phyloP scores from a whole-genome alignment of 2,888 invertebrate species.

The Meteorus cinctellus region DNA sequence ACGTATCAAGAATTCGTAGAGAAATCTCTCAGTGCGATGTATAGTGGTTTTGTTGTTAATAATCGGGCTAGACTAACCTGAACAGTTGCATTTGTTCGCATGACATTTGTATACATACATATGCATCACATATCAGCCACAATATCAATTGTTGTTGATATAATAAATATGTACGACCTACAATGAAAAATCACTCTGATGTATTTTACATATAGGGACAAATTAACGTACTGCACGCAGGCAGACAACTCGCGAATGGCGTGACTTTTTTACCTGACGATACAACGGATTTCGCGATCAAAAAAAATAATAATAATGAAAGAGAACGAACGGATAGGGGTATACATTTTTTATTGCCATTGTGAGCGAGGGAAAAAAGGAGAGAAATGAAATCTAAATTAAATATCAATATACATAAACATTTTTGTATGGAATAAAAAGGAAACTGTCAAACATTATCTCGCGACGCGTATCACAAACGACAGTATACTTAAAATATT shows the following conservation, averaged over 20 bases:
- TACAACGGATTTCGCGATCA: constrained; percentile 17
- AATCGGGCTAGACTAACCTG: constrained; percentile 50
- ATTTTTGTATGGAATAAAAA: not conserved
- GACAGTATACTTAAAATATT: not conserved
- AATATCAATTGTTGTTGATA: constrained; percentile 59
- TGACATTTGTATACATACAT: constrained; percentile 14
- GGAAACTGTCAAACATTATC: not conserved
- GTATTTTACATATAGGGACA: constrained; percentile 26
- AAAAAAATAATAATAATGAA: not conserved
- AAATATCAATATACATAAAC: not conserved
- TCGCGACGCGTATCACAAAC: not conserved
- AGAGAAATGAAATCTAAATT: not conserved
- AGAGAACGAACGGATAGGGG: not conserved
- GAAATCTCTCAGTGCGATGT: too few relatives aligned
- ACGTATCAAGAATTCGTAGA: too few relatives aligned
- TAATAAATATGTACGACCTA: constrained; percentile 22
- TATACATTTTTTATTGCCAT: not conserved
- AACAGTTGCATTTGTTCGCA: constrained; percentile 32
- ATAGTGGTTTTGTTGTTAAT: constrained; percentile 50
- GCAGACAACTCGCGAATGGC: constrained; percentile 27
- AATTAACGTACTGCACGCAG: constrained; percentile 29
- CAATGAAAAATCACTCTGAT: constrained; percentile 32
- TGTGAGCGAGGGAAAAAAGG: not conserved
- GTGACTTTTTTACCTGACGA: constrained; percentile 33
- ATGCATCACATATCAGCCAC: constrained; percentile 41